Evolutionary conservation across 2,113 vertebrate species (phyloP), one percentile per base, ranked within the genome.

Genomic region (Scolopax mira): DNA sequence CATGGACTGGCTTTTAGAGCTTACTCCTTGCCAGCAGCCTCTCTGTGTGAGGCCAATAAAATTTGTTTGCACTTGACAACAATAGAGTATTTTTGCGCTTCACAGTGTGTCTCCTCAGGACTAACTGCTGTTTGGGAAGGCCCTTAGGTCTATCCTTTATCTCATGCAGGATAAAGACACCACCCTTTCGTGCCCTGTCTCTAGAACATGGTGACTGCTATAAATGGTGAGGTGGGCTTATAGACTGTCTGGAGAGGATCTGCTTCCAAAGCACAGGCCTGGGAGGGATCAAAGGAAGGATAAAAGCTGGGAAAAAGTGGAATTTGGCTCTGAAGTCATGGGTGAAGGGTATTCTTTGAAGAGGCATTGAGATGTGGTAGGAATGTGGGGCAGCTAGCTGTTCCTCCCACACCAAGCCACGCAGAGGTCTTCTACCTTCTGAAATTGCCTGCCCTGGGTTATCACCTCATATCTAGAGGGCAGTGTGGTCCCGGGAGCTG

Each of bases 41-140:
- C 94, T 74, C 86, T 86, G 89, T 94, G 89, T 97, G 94, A 94
- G 93, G 89, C 86, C 83, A 94, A 79, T 86, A 92, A 95, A 93
- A 95, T 93, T 92, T 90, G 90, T 89, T 95, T 94, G 86, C 94
- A 93, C 72, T 97, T 92, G 83, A 96, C 94, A 97, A 94, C 95
- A 94, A 93, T 89, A 44, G 79, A 93, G 77, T 95, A 84, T 84
- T 95, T 96, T 82, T 96, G 83, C 3, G 0, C 52, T 93, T 84
- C 92, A 64, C 88, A 89, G 72, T 55, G 69, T 67, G 65, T 60
- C 69, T 93, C 70, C 51, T 86, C 0, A 0, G 51, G 83, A 86
- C 52, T 93, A 78, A 97, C 90, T 94, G 88, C 72, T 90, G 42
- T 71, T 92, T 94, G 95, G 83, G 79, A 90, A 74, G 88, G 60